These are phyloP conservation scores for Urocyon cinereoargenteus DNA, from an alignment of 2,797 vertebrate species.

Conservation along the genomic window DNA sequence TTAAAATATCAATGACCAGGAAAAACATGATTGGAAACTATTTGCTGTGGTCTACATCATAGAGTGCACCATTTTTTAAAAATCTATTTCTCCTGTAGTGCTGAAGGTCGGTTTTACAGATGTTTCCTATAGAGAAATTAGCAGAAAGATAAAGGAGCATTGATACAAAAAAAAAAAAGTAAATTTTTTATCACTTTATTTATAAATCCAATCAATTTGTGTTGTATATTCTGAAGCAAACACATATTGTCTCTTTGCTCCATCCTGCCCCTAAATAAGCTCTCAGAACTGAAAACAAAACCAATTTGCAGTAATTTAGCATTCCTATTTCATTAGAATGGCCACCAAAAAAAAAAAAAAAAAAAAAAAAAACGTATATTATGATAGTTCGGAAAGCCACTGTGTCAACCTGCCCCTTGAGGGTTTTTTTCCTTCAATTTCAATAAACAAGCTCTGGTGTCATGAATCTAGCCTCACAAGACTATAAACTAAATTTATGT, in stretches of 20 bases:
- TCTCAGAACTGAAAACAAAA: slow-evolving; percentile 33
- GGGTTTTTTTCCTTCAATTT: slow-evolving; percentile 46
- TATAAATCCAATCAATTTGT: neutral
- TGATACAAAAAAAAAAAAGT: neutral
- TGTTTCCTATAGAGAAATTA: slow-evolving; percentile 11
- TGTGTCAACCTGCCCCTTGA: neutral
- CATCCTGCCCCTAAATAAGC: neutral
- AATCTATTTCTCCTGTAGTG: neutral
- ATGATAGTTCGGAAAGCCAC: neutral
- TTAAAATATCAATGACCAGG: slow-evolving; percentile 16
- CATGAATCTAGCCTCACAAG: slow-evolving; percentile 38
- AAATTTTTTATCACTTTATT: neutral
- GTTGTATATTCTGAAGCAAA: slow-evolving; percentile 10
- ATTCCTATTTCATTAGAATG: slow-evolving; percentile 17
- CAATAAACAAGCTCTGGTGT: slow-evolving; percentile 46
- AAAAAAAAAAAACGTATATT: slow-evolving; percentile 24
- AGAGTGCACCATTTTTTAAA: neutral
- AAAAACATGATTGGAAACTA: neutral
- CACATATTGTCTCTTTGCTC: neutral
- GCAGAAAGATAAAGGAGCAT: neutral
- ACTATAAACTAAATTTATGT: neutral
- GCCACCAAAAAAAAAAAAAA: slow-evolving; percentile 26
- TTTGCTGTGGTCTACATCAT: neutral
- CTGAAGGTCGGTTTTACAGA: neutral
- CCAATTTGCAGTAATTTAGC: slow-evolving; percentile 29